phyloP scores from a whole-genome alignment of 2,888 invertebrate species.

The Polydesmus complanatus region DNA sequence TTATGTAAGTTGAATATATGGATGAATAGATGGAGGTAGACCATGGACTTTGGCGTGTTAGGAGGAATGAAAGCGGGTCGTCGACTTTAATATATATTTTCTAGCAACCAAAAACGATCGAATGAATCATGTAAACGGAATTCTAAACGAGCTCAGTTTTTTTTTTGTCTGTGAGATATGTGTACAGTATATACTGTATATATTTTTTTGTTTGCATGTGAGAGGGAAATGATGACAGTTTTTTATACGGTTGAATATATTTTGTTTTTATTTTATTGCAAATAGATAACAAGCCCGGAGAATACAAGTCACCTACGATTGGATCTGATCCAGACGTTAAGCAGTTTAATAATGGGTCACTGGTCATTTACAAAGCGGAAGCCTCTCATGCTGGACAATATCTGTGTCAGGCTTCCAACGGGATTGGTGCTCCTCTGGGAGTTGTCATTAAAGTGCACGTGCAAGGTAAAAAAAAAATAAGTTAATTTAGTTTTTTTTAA shows the following conservation, averaged over 20 bases:
- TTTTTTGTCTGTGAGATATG: too few species aligned
- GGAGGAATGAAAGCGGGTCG: too few species aligned
- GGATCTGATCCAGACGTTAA: slow-evolving; percentile 8
- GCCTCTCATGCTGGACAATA: slow-evolving; percentile 16
- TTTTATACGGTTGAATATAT: not conserved
- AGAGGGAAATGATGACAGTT: not conserved
- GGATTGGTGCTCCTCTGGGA: slow-evolving; percentile 14
- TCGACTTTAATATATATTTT: too few species aligned
- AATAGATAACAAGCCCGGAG: slow-evolving; percentile 13
- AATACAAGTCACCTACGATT: slow-evolving; percentile 8
- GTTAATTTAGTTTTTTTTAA: not conserved
- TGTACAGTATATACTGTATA: too few species aligned
- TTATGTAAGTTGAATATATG: not conserved
- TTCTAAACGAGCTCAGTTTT: too few species aligned
- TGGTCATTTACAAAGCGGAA: slow-evolving; percentile 10
- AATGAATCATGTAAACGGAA: too few species aligned
- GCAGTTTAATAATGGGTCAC: slow-evolving; percentile 10
- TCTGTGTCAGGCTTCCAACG: slow-evolving; percentile 14
- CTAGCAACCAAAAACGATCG: too few species aligned
- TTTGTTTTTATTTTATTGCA: not conserved
- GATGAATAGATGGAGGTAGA: not conserved
- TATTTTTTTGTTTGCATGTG: not conserved
- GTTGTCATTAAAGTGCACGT: slow-evolving; percentile 13
- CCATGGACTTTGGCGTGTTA: too few species aligned
- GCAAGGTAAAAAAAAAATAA: slow-evolving; percentile 6